Conservation (phyloP, 2,797 vertebrate genomes). For the Geotrypetes seraphini region DNA sequence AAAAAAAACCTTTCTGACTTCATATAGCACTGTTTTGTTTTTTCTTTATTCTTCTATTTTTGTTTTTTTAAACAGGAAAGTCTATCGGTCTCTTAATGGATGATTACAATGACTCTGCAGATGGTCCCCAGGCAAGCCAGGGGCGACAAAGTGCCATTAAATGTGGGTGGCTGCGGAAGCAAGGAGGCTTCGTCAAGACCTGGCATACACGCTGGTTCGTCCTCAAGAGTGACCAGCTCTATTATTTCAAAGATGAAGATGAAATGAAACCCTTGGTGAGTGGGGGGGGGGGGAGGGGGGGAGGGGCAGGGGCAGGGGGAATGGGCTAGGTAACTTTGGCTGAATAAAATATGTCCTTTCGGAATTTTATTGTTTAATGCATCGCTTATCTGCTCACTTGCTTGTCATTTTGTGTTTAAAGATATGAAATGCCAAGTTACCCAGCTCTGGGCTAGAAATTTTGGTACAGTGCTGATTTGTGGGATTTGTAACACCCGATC, state of each 20-base stretch:
- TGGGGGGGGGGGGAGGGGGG: no score
- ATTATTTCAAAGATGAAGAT: constrained; percentile 95
- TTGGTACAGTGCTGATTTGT: no score
- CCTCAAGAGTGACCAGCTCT: constrained; percentile 85
- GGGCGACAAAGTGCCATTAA: constrained; percentile 54
- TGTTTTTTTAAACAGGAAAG: constrained; percentile 37
- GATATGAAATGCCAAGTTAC: no score
- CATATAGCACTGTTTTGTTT: constrained; percentile 10
- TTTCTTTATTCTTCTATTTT: not conserved
- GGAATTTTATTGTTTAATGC: no score
- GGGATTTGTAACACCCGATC: no score
- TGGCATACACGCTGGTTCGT: constrained; percentile 98
- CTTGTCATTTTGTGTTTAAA: no score
- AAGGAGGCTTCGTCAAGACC: constrained; percentile 95
- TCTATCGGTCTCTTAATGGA: constrained; percentile 62
- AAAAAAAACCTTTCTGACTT: not conserved
- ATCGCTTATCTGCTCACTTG: no score
- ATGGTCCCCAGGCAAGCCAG: constrained; percentile 44
- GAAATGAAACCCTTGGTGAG: constrained; percentile 94
- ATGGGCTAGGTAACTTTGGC: no score
- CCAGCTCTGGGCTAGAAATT: no score
- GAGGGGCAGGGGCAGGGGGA: no score
- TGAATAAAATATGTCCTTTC: no score
- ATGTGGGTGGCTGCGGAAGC: constrained; percentile 93
- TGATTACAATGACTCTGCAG: constrained; percentile 59